A percentile compares a stretch with the other conserved stretches of the same genome.
phyloP scores from a whole-genome alignment of 2,113 vertebrate genomes.

The Noctilio leporinus region DNA sequence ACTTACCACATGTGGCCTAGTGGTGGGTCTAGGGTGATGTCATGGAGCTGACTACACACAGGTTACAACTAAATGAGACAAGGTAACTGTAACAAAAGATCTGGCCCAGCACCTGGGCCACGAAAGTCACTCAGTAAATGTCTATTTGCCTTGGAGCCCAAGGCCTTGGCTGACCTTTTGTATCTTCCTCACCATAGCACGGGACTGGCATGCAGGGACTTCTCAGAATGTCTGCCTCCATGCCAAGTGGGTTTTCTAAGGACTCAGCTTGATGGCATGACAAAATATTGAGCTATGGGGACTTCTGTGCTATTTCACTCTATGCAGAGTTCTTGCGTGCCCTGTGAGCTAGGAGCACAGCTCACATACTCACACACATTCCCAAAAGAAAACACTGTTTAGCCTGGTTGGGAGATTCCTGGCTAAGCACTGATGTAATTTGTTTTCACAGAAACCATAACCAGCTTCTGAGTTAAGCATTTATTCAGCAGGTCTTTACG shows the following conservation, averaged over 20 bases:
- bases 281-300: not conserved
- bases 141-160: not conserved
- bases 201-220: not conserved
- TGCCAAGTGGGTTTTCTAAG: not conserved
- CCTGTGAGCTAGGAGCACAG: not conserved
- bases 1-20: not conserved
- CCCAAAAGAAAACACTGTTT: conserved; percentile 43
- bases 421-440: conserved; percentile 61
- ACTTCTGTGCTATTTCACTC: conserved; percentile 46
- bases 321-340: conserved; percentile 17
- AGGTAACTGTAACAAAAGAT: not conserved
- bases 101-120: not conserved
- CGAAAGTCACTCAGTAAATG: not conserved
- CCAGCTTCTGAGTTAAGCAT: conserved; percentile 57
- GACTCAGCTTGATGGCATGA: not conserved
- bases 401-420: conserved; percentile 38
- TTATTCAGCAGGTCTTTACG: conserved; percentile 50
- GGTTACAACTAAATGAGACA: not conserved
- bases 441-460: conserved; percentile 55
- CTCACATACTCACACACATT: not conserved
- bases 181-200: not conserved
- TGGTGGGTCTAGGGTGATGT: not conserved
- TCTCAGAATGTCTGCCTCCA: conserved; percentile 8
- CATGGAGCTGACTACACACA: not conserved
- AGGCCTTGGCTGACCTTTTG: conserved; percentile 14